Evolutionary conservation across 2,888 invertebrate species (phyloP).

Genomic region (Agrochola lychnidis): DNA sequence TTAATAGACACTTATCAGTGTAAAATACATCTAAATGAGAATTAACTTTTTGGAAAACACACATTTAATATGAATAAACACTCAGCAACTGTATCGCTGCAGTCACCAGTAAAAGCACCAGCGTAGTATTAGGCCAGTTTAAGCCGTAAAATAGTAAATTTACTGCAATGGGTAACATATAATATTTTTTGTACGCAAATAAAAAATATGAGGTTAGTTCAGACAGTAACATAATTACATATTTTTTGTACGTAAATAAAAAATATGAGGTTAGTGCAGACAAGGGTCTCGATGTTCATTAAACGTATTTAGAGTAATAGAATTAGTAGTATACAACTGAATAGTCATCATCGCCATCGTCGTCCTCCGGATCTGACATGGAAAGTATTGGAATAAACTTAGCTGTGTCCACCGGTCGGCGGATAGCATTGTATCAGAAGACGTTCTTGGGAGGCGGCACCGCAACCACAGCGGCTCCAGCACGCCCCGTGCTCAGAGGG

Average conservation of each 20-base stretch:
- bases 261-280: neutral
- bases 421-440: conserved; percentile 77
- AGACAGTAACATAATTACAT: neutral
- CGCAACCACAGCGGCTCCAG: conserved; percentile 96
- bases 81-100: neutral
- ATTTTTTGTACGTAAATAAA: neutral
- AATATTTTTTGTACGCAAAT: neutral
- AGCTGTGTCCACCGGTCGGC: conserved; percentile 59
- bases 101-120: neutral
- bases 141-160: conserved; percentile 4
- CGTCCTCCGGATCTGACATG: conserved; percentile 52
- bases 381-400: conserved; percentile 47
- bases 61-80: neutral
- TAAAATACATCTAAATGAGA: neutral
- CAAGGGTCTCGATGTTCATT: neutral
- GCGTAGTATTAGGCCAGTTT: neutral
- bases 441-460: conserved; percentile 87
- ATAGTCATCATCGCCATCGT: conserved; percentile 36
- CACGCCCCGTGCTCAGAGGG: conserved; percentile 95
- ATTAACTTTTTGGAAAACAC: neutral
- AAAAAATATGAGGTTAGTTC: neutral
- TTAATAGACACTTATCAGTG: neutral
- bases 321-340: conserved; percentile 21
- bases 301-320: neutral
- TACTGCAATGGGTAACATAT: neutral